Conservation (phyloP, 1,140 invertebrate species). For the Calliphora vicina region DNA sequence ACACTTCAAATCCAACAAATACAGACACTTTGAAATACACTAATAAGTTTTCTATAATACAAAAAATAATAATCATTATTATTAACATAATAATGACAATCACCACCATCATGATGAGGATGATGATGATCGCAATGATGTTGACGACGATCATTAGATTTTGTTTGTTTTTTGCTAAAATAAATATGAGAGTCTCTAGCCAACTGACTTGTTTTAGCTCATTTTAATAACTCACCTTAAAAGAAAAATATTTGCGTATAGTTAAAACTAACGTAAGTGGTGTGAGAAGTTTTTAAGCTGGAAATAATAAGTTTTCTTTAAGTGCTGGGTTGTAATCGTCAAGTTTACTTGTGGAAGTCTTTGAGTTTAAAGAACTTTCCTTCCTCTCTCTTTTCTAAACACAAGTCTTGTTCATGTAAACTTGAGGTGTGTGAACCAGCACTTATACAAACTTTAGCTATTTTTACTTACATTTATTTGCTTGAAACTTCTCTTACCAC, state of each 20-base stretch:
- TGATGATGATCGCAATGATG: neutral
- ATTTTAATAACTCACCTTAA: slow-evolving; percentile 1
- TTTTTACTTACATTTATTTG: too few relatives aligned
- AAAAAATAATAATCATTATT: slow-evolving; percentile 7
- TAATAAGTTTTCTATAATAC: neutral
- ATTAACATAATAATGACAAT: neutral
- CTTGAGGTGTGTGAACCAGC: too few relatives aligned
- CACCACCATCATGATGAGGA: neutral
- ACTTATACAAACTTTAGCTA: too few relatives aligned
- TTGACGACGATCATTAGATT: neutral
- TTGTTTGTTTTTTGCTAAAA: neutral
- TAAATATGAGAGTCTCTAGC: neutral
- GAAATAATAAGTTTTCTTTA: too few relatives aligned
- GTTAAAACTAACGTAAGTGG: neutral
- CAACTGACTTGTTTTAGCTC: neutral
- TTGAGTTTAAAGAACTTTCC: too few relatives aligned
- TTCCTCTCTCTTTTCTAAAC: too few relatives aligned
- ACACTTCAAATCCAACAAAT: neutral
- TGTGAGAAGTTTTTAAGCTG: neutral
- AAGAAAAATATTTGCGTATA: neutral
- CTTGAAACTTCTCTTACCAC: too few relatives aligned
- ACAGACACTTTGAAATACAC: neutral
- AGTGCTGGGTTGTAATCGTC: too few relatives aligned
- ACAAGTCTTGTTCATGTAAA: too few relatives aligned
- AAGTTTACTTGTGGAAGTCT: too few relatives aligned